phyloP scores from a whole-genome alignment of 2,797 vertebrate genomes.

The Xenops minutus region DNA sequence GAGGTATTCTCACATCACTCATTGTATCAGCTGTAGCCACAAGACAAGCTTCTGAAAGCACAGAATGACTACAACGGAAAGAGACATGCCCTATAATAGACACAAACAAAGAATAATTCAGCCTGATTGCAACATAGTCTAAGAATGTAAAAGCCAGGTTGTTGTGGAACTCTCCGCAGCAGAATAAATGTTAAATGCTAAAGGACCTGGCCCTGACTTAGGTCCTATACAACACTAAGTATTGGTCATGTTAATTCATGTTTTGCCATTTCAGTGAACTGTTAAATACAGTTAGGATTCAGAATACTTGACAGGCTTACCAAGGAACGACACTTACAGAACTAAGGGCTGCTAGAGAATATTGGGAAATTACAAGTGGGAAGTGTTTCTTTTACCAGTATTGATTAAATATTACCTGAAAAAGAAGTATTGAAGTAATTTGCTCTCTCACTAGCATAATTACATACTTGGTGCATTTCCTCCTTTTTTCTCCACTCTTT shows the following conservation, averaged over 20 bases:
- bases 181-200: neutral
- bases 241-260: neutral
- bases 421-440: neutral
- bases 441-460: neutral
- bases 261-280: neutral
- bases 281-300: neutral
- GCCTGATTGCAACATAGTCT: neutral
- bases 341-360: neutral
- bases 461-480: neutral
- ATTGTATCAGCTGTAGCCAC: neutral
- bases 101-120: neutral
- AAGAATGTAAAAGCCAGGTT: neutral
- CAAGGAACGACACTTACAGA: neutral
- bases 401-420: neutral
- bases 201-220: neutral
- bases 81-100: fast-evolving
- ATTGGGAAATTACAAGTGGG: neutral
- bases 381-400: neutral
- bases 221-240: neutral
- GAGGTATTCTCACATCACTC: neutral
- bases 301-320: neutral
- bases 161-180: neutral
- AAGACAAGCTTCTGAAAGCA: neutral
- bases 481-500: neutral
- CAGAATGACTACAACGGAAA: neutral